phyloP scores from a whole-genome alignment of 2,797 vertebrate genomes.

The Menidia menidia region DNA sequence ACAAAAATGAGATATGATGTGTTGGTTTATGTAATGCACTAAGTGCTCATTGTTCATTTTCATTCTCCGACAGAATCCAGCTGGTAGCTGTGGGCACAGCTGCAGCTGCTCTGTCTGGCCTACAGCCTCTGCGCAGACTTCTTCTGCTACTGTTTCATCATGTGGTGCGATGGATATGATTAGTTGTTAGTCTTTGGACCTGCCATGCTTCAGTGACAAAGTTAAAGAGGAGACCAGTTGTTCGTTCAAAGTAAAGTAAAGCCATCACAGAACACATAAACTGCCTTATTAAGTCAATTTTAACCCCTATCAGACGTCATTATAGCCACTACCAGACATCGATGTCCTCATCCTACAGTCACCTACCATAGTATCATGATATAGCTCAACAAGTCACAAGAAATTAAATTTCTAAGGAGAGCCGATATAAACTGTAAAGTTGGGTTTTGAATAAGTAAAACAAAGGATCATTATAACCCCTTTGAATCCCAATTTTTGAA shows the following conservation, averaged over 20 bases:
- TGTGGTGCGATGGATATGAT: not conserved
- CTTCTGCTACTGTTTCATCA: not conserved
- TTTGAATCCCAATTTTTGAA: not conserved
- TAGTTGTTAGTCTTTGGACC: not conserved
- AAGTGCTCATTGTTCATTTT: not conserved
- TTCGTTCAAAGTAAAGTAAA: not conserved
- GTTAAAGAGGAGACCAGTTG: not conserved
- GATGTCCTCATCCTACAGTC: too few relatives aligned
- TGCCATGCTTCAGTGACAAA: not conserved
- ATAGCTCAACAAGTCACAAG: too few relatives aligned
- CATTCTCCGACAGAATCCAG: not conserved
- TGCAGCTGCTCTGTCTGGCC: not conserved
- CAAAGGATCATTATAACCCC: too few relatives aligned
- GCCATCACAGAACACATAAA: not conserved
- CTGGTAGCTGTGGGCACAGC: slow-evolving; percentile 1
- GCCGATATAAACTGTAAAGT: too few relatives aligned
- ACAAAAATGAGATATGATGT: not conserved
- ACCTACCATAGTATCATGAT: too few relatives aligned
- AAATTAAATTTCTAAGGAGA: too few relatives aligned
- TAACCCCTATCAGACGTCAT: not conserved
- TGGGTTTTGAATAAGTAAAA: too few relatives aligned
- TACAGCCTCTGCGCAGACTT: not conserved
- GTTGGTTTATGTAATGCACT: not conserved
- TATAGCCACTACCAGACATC: too few relatives aligned
- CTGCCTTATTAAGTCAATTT: not conserved